phyloP scores from a whole-genome alignment of 2,888 invertebrate species.

The Acleris sparsana region DNA sequence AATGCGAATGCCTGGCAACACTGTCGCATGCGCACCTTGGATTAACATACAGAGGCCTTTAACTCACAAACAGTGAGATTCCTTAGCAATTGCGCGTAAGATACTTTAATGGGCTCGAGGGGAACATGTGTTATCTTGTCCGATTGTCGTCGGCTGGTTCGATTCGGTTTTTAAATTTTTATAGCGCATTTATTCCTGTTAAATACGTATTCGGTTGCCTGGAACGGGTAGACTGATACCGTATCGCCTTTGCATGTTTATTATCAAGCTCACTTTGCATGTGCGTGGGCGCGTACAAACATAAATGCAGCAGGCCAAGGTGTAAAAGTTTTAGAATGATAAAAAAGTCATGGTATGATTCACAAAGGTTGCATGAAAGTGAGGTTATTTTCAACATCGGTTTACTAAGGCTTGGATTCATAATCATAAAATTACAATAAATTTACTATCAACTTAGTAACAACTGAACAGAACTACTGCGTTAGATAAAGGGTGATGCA shows the following conservation, averaged over 20 bases:
- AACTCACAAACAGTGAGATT: slow-evolving; percentile 45
- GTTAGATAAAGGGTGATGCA: too few relatives aligned
- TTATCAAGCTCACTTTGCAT: slow-evolving; percentile 25
- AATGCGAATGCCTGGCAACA: slow-evolving; percentile 60
- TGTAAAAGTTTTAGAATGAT: not conserved
- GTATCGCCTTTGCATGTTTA: slow-evolving; percentile 27
- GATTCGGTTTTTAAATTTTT: slow-evolving; percentile 13
- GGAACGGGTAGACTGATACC: slow-evolving; percentile 23
- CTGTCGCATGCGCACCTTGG: slow-evolving; percentile 52
- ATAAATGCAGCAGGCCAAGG: not conserved
- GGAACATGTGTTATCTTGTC: slow-evolving; percentile 43
- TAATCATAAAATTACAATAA: too few relatives aligned
- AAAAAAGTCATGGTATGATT: too few relatives aligned
- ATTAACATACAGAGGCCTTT: slow-evolving; percentile 65
- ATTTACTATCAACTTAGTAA: too few relatives aligned
- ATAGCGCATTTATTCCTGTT: slow-evolving; percentile 14
- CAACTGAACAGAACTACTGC: too few relatives aligned
- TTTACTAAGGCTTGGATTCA: too few relatives aligned
- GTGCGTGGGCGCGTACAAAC: slow-evolving; percentile 17
- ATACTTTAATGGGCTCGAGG: slow-evolving; percentile 44
- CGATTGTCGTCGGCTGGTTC: slow-evolving; percentile 21
- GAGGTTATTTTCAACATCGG: too few relatives aligned
- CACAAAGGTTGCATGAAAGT: too few relatives aligned
- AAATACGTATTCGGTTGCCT: slow-evolving; percentile 6
- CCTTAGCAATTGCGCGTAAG: slow-evolving; percentile 51